Conservation (phyloP, 64 coral and sea anemone species). For the Dendronephthya gigantea region DNA sequence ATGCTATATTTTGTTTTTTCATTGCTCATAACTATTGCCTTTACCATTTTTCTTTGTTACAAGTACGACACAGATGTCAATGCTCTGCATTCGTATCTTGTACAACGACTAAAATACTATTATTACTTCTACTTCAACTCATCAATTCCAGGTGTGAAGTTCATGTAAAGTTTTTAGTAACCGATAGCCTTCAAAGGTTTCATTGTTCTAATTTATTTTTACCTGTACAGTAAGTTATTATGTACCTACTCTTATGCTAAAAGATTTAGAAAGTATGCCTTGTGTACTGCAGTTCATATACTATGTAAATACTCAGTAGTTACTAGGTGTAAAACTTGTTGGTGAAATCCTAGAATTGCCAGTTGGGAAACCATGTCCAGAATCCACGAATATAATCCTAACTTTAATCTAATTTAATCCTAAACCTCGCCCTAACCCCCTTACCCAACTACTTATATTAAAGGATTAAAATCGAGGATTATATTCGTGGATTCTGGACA, state of each 20-base stretch:
- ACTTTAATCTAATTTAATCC: no score
- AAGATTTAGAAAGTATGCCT: not conserved
- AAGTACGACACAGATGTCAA: not conserved
- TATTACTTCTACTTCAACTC: not conserved
- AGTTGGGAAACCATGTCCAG: no score
- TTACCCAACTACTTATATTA: no score
- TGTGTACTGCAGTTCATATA: no score
- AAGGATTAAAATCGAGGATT: no score
- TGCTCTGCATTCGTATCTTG: not conserved
- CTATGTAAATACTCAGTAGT: no score
- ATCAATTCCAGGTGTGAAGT: not conserved
- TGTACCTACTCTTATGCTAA: not conserved
- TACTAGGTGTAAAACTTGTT: no score
- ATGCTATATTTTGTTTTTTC: not conserved
- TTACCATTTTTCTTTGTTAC: not conserved
- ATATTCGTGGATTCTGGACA: no score
- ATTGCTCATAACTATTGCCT: not conserved
- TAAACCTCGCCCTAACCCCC: no score
- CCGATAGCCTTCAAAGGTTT: not conserved
- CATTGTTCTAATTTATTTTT: not conserved
- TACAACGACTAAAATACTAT: not conserved
- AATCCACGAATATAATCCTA: no score
- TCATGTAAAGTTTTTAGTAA: not conserved
- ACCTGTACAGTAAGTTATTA: not conserved
- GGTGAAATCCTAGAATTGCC: no score